Conservation (phyloP, 2,797 vertebrate species). For the Antrozous pallidus region DNA sequence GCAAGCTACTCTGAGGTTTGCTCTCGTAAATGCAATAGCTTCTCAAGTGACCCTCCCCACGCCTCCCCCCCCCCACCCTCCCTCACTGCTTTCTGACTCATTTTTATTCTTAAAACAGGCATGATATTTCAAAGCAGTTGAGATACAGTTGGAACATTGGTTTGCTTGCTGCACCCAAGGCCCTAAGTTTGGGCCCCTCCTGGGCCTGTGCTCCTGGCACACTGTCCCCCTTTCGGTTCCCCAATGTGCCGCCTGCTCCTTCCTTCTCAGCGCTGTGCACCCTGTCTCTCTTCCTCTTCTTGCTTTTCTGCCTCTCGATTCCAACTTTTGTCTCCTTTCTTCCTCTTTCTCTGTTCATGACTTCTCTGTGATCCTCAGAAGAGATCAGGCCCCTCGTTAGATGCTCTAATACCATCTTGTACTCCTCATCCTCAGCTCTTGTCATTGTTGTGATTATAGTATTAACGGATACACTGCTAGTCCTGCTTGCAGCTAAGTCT, state of each 20-base stretch:
- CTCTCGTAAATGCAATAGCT: neutral
- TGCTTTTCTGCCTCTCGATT: neutral
- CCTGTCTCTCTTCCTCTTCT: neutral
- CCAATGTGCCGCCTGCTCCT: neutral
- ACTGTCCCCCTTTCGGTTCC: neutral
- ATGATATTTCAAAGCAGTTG: neutral
- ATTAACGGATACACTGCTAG: neutral
- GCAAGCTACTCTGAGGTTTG: neutral
- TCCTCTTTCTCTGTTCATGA: neutral
- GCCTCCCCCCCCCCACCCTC: neutral
- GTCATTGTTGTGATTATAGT: neutral
- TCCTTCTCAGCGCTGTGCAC: neutral
- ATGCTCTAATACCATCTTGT: neutral
- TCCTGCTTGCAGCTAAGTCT: neutral
- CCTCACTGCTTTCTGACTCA: neutral
- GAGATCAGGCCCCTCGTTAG: neutral
- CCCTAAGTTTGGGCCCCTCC: neutral
- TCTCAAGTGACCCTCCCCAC: neutral
- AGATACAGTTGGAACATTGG: neutral
- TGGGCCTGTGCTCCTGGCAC: neutral
- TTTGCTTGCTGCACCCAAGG: neutral
- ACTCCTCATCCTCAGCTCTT: neutral
- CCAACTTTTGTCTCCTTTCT: neutral
- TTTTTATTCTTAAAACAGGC: neutral
- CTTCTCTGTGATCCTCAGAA: neutral